phyloP scores from a whole-genome alignment of 2,797 vertebrate genomes.

The Hafferia zeledoni region DNA sequence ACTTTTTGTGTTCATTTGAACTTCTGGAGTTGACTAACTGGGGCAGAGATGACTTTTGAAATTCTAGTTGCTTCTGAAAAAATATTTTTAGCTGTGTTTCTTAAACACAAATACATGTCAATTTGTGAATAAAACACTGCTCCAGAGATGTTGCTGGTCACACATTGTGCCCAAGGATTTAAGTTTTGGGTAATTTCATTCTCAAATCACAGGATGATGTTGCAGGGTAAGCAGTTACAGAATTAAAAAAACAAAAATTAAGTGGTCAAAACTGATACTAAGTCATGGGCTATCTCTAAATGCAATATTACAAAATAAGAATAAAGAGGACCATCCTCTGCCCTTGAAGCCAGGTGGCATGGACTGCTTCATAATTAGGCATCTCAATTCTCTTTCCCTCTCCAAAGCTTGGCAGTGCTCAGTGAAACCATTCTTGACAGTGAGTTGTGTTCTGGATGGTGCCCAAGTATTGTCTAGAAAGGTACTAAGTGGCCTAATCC shows the following conservation, averaged over 20 bases:
- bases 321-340: neutral
- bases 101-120: neutral
- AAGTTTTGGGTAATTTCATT: neutral
- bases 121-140: neutral
- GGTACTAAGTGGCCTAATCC: neutral
- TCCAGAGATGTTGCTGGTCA: neutral
- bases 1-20: neutral
- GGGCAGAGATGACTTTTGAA: neutral
- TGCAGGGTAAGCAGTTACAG: neutral
- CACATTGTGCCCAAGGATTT: neutral
- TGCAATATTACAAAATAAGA: neutral
- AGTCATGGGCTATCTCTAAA: neutral
- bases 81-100: neutral
- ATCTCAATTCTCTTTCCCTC: neutral
- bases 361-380: neutral
- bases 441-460: neutral
- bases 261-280: neutral
- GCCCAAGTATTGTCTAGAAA: neutral
- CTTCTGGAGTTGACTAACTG: neutral
- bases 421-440: neutral
- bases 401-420: neutral
- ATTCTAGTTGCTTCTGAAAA: neutral
- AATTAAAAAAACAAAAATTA: neutral
- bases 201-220: neutral
- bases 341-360: neutral